Percentiles rank a stretch among this genome's conserved stretches.
These are phyloP conservation scores for Pempheris klunzingeri DNA, from an alignment of 2,797 vertebrate species.

Conservation along the genomic window DNA sequence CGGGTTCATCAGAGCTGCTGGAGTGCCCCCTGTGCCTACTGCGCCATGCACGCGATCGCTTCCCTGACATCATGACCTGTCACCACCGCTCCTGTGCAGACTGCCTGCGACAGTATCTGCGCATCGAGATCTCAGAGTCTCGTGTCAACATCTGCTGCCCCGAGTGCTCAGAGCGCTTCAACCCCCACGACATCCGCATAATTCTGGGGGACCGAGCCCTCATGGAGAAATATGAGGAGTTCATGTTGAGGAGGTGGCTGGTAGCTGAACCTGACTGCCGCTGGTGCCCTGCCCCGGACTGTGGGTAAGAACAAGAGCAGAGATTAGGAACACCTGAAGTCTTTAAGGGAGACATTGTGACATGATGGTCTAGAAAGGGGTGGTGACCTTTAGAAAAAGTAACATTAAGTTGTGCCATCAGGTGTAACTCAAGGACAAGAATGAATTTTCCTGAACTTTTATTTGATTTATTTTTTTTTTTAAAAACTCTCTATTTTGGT, in stretches of 20 bases:
- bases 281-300: constrained; percentile 98
- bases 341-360: neutral
- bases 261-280: constrained; percentile 97
- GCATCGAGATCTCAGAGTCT: constrained; percentile 98
- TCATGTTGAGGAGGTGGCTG: constrained; percentile 98
- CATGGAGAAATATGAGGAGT: constrained; percentile 99
- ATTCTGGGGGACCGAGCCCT: constrained; percentile 94
- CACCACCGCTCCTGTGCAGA: constrained; percentile 97
- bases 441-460: neutral
- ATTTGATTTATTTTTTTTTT: neutral
- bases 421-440: neutral
- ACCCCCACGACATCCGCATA: constrained; percentile 96
- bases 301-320: constrained; percentile 88
- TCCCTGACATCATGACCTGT: constrained; percentile 99
- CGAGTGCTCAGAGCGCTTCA: constrained; percentile 97
- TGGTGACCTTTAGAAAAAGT: neutral
- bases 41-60: constrained; percentile 93
- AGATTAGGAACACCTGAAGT: neutral
- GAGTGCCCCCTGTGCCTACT: constrained; percentile 98
- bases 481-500: constrained; percentile 17
- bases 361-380: neutral
- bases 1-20: constrained; percentile 87
- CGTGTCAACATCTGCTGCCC: constrained; percentile 99
- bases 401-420: neutral
- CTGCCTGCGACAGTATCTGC: constrained; percentile 97